A percentile compares a stretch with the other conserved stretches of the same genome.
phyloP scores from a whole-genome alignment of 2,113 vertebrate species.

The Lycaon pictus region DNA sequence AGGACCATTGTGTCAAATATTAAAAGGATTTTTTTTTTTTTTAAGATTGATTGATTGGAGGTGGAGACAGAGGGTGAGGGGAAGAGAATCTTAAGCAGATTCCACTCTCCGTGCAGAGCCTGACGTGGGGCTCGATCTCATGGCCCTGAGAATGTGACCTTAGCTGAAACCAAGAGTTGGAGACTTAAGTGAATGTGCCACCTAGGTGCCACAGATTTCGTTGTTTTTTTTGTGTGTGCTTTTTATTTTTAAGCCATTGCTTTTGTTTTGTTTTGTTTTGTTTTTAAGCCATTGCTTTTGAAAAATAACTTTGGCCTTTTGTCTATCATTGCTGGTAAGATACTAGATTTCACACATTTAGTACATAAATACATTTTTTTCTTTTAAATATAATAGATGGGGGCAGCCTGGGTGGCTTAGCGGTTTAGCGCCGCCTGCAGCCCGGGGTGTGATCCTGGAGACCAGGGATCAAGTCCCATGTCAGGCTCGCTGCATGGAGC shows the following conservation, averaged over 20 bases:
- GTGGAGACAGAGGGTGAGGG: neutral
- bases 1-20: neutral
- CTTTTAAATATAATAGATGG: neutral
- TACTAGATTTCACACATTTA: constrained; percentile 46
- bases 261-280: neutral
- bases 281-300: constrained; percentile 14
- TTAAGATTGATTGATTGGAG: neutral
- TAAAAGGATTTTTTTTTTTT: neutral
- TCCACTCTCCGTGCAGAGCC: neutral
- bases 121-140: neutral
- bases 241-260: neutral
- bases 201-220: neutral
- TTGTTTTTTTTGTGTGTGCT: no score
- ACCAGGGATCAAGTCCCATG: no score
- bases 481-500: no score
- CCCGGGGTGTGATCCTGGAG: no score
- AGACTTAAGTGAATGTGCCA: neutral
- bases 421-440: no score
- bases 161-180: neutral
- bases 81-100: neutral
- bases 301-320: constrained; percentile 37
- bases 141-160: neutral
- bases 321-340: neutral
- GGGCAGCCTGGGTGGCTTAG: no score
- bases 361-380: constrained; percentile 12